These are phyloP conservation scores for Campylomormyrus tamandua DNA, from an alignment of 2,113 vertebrate genomes.

Conservation along the genomic window DNA sequence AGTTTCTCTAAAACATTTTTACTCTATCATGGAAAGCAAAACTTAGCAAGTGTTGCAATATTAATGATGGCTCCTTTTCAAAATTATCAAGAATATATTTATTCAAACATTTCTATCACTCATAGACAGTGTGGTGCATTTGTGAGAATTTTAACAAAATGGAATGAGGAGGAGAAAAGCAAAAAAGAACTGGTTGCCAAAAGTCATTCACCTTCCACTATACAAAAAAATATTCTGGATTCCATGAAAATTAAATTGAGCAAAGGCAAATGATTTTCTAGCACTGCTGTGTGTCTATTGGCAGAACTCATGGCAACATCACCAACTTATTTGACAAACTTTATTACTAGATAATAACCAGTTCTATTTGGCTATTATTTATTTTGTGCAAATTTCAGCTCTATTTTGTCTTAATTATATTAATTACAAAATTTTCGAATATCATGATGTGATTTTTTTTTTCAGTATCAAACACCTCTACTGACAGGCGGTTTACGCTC, in stretches of 20 bases:
- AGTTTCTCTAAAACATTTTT: not conserved
- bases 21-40: not conserved
- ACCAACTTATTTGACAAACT: not conserved
- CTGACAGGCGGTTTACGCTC: not conserved
- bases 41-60: not conserved
- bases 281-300: not conserved
- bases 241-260: not conserved
- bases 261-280: not conserved
- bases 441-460: not conserved
- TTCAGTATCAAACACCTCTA: not conserved
- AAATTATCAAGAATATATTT: not conserved
- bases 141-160: not conserved
- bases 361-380: not conserved
- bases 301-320: not conserved
- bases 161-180: not conserved
- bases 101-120: not conserved
- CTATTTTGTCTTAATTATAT: not conserved
- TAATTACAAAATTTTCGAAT: not conserved
- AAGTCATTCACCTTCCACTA: not conserved
- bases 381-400: not conserved
- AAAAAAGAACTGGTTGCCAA: not conserved
- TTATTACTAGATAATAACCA: not conserved
- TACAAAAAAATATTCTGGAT: not conserved
- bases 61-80: not conserved
- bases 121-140: not conserved